These are phyloP conservation scores for Orchestes rusci DNA, from an alignment of 2,888 invertebrate genomes.

Conservation along the genomic window DNA sequence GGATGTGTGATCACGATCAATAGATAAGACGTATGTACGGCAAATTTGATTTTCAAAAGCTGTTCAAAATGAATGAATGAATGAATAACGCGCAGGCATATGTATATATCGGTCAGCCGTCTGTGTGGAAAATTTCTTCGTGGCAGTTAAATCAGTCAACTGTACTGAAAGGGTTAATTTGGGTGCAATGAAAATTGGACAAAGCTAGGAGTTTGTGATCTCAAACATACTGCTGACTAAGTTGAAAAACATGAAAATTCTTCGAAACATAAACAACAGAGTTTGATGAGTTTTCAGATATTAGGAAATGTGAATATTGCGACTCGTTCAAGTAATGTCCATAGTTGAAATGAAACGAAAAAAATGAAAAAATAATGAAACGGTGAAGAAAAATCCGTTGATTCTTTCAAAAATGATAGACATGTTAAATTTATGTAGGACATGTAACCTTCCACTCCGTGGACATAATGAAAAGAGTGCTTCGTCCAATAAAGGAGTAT, in stretches of 20 bases:
- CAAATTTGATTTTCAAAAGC: too few species aligned
- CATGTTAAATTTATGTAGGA: conserved; percentile 31
- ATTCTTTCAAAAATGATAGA: conserved; percentile 30
- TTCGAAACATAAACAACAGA: conserved; percentile 1
- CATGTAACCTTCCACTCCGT: conserved; percentile 30
- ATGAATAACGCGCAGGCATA: too few species aligned
- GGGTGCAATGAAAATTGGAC: conserved; percentile 10
- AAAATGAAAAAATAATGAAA: conserved; percentile 12
- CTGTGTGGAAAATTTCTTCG: too few species aligned
- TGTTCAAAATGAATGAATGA: too few species aligned
- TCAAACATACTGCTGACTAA: conserved; percentile 6
- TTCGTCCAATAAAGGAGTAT: conserved; percentile 11
- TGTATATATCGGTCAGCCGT: too few species aligned
- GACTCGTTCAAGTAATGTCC: conserved; percentile 8
- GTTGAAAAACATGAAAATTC: conserved; percentile 9
- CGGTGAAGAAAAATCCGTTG: conserved; percentile 14
- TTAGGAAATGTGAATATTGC: conserved; percentile 16
- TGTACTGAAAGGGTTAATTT: too few species aligned
- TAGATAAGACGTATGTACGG: too few species aligned
- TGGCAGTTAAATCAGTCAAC: too few species aligned
- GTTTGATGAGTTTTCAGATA: conserved; percentile 9
- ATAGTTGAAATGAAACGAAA: too few species aligned
- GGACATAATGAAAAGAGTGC: conserved; percentile 32
- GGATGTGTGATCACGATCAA: too few species aligned
- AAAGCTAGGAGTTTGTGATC: conserved; percentile 6